These are phyloP conservation scores for Morbakka virulenta DNA, from an alignment of 30 jellyfish, hydroid and myxozoan species.

Conservation along the genomic window DNA sequence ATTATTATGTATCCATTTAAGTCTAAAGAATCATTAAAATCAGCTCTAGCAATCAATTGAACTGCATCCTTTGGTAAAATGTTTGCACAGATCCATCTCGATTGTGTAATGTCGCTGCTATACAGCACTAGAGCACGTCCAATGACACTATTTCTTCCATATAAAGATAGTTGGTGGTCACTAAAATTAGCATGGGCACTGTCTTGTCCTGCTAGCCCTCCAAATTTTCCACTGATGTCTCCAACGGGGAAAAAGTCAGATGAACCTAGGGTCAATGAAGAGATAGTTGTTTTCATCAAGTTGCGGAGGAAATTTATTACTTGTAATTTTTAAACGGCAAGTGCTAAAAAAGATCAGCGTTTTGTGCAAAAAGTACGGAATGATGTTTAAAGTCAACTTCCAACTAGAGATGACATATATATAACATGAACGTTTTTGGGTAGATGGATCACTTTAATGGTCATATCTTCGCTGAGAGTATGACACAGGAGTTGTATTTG, in stretches of 20 bases:
- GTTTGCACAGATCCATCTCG: slow-evolving; percentile 79
- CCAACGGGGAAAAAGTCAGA: slow-evolving; percentile 87
- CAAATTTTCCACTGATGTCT: slow-evolving; percentile 88
- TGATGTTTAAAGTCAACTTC: too few relatives aligned
- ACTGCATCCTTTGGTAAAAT: slow-evolving; percentile 42
- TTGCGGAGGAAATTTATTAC: too few relatives aligned
- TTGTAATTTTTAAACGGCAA: too few relatives aligned
- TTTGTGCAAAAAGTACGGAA: too few relatives aligned
- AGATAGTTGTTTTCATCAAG: too few relatives aligned
- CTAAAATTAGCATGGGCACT: background rate
- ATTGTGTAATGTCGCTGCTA: slow-evolving; percentile 48
- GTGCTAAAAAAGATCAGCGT: too few relatives aligned
- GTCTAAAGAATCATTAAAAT: slow-evolving; percentile 32
- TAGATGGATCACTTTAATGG: too few relatives aligned
- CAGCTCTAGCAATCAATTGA: slow-evolving; percentile 49
- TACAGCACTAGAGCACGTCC: slow-evolving; percentile 82
- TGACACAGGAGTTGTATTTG: too few relatives aligned
- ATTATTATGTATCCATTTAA: slow-evolving; percentile 49
- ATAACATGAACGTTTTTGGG: too few relatives aligned
- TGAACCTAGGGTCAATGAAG: too few relatives aligned
- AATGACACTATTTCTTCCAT: slow-evolving; percentile 63
- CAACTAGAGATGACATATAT: too few relatives aligned
- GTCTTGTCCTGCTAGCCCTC: slow-evolving; percentile 49
- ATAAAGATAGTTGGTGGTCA: slow-evolving; percentile 67
- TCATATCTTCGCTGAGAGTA: too few relatives aligned